phyloP scores from a whole-genome alignment of 2,113 vertebrate genomes.

The Speoplatyrhinus poulsoni region DNA sequence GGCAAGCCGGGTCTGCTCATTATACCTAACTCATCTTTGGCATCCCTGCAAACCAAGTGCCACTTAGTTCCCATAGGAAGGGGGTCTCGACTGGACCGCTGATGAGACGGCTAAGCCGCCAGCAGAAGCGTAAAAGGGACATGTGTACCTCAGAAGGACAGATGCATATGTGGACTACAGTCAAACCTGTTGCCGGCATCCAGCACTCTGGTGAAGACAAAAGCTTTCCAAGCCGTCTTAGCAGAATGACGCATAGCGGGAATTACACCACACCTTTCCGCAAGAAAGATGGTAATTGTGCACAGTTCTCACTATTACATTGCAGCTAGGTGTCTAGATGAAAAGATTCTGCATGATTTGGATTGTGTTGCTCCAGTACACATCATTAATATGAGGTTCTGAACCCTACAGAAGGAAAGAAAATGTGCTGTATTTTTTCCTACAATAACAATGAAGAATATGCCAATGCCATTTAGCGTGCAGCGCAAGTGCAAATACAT shows the following conservation, averaged over 20 bases:
- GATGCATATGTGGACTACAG: slow-evolving; percentile 1
- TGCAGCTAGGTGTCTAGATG: too few species aligned
- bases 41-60: slow-evolving; percentile 81
- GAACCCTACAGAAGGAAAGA: too few species aligned
- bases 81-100: slow-evolving; percentile 64
- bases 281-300: too few species aligned
- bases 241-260: background rate
- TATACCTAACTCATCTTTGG: slow-evolving; percentile 80
- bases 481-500: slow-evolving; percentile 64
- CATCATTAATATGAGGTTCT: background rate
- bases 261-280: too few species aligned
- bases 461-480: slow-evolving; percentile 56
- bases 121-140: slow-evolving; percentile 65
- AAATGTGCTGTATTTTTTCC: background rate
- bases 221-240: background rate
- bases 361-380: background rate
- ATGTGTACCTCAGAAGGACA: slow-evolving; percentile 67
- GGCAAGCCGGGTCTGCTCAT: slow-evolving; percentile 79
- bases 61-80: slow-evolving; percentile 77
- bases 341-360: background rate
- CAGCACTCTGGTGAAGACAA: slow-evolving; percentile 15
- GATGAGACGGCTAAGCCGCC: slow-evolving; percentile 74
- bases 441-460: slow-evolving; percentile 53
- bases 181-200: background rate
- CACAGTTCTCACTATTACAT: too few species aligned